These are phyloP conservation scores for Agrotis puta DNA, from an alignment of 2,888 invertebrate species.

Conservation along the genomic window DNA sequence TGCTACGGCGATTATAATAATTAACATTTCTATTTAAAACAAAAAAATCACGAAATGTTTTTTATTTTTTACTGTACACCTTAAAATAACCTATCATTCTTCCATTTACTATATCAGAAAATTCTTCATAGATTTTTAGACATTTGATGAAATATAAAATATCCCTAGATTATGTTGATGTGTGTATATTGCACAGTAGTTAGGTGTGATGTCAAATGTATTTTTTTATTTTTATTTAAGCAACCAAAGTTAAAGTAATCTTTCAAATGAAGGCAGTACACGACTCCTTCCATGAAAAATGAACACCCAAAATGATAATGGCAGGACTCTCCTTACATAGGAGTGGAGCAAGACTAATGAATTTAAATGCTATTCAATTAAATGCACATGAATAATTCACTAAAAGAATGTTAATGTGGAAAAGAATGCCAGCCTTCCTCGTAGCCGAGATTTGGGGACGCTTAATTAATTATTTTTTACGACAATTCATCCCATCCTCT, in stretches of 20 bases:
- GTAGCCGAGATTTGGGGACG: constrained; percentile 77
- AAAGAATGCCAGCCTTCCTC: constrained; percentile 83
- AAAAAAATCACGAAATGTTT: no score
- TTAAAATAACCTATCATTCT: no score
- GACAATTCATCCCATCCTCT: constrained; percentile 62
- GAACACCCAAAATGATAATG: constrained; percentile 66
- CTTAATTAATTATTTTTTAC: constrained; percentile 83
- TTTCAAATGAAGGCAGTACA: constrained; percentile 40
- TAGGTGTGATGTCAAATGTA: no score
- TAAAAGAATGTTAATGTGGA: constrained; percentile 83
- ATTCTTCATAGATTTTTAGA: no score
- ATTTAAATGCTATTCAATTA: constrained; percentile 89
- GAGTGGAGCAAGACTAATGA: constrained; percentile 78
- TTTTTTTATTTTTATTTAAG: not conserved
- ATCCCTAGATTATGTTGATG: no score
- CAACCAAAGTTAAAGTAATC: constrained; percentile 12
- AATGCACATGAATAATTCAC: constrained; percentile 89
- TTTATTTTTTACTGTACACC: no score
- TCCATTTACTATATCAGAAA: no score
- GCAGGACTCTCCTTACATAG: constrained; percentile 65
- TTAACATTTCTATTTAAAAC: no score
- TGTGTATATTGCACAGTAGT: no score
- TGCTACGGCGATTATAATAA: no score
- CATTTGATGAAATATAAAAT: no score
- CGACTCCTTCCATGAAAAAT: constrained; percentile 61